Conservation (phyloP, 2,888 invertebrate species). For the Drosophila neonasuta region DNA sequence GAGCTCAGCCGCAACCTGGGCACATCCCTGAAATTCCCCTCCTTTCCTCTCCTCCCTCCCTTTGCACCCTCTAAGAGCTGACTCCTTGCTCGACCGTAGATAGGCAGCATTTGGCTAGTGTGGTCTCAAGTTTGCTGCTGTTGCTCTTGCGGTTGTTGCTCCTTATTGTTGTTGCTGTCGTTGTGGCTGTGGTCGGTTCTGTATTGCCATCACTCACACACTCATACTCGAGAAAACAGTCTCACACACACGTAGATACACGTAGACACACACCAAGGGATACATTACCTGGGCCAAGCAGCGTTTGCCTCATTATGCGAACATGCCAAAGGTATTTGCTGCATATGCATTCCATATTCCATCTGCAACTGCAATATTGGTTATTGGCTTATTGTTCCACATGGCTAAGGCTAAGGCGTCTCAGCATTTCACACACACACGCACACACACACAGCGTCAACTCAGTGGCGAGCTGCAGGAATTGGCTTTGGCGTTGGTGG, state of each 20-base stretch:
- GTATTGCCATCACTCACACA: conserved; percentile 29
- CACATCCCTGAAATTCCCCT: conserved; percentile 8
- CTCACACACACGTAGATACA: conserved; percentile 9
- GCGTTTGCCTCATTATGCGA: conserved; percentile 45
- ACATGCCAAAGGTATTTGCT: conserved; percentile 36
- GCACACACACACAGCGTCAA: conserved; percentile 10
- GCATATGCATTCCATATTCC: conserved; percentile 24
- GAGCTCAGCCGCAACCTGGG: conserved; percentile 34
- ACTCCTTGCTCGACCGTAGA: conserved; percentile 4
- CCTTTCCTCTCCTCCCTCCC: background rate
- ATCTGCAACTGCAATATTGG: conserved; percentile 39
- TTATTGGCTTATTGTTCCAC: conserved; percentile 52
- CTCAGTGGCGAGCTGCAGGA: background rate
- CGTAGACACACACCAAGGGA: conserved; percentile 8
- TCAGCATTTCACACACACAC: conserved; percentile 10
- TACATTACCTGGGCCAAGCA: background rate
- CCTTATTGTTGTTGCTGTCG: conserved; percentile 21
- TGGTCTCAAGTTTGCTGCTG: conserved; percentile 45
- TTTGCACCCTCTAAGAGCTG: background rate
- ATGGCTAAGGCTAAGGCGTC: conserved; percentile 13
- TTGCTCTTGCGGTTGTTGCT: conserved; percentile 35
- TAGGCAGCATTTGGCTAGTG: conserved; percentile 47
- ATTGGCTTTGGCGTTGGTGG: background rate
- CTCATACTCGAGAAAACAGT: too few species aligned
- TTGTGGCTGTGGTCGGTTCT: conserved; percentile 22